Conservation (phyloP, 2,113 vertebrate genomes). For the Centrocercus urophasianus region DNA sequence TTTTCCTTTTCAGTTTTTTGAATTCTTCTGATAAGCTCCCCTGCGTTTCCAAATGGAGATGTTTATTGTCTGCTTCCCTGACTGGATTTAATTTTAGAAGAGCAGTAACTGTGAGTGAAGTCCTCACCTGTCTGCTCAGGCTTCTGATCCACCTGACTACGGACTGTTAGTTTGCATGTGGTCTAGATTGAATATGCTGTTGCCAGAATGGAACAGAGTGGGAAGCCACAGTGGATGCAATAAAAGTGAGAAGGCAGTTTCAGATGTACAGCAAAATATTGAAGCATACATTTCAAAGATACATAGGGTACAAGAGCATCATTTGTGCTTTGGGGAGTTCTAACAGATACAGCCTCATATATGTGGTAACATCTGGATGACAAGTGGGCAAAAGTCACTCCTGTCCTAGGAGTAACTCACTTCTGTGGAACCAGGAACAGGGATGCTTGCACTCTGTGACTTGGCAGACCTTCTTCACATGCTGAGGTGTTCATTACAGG, state of each 20-base stretch:
- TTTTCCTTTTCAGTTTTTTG: background rate
- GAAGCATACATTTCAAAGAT: background rate
- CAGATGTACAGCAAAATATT: background rate
- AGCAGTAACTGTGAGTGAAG: background rate
- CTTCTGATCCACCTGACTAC: background rate
- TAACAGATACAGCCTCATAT: background rate
- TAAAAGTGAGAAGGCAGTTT: background rate
- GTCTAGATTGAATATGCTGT: background rate
- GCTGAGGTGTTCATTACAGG: background rate
- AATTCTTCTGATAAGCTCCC: background rate
- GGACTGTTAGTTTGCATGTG: background rate
- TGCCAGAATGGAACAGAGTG: background rate
- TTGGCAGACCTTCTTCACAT: accelerated
- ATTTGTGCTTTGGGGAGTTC: background rate
- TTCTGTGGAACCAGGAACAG: background rate
- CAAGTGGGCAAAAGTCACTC: background rate
- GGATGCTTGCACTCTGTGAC: background rate
- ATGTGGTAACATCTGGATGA: background rate
- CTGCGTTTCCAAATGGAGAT: background rate
- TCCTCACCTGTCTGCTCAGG: background rate
- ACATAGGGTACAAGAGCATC: background rate
- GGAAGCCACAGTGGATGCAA: background rate
- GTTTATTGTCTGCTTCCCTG: background rate
- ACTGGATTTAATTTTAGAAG: background rate
- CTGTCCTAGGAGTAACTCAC: background rate